Evolutionary conservation across 2,888 invertebrate species (phyloP).

Genomic region (Syritta pipiens): DNA sequence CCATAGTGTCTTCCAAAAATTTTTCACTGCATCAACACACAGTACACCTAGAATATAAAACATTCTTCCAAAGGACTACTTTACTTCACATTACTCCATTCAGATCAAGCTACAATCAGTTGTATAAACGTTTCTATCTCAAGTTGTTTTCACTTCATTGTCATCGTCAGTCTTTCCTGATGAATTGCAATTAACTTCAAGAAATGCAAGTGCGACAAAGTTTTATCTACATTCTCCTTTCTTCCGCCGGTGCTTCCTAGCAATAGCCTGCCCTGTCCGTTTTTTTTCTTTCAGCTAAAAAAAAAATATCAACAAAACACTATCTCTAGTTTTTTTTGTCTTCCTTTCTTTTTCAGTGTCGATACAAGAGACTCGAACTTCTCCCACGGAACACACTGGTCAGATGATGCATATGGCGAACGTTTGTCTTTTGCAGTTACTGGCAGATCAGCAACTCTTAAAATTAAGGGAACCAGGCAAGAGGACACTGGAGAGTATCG

Average conservation of each 20-base stretch:
- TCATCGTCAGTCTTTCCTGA: slow-evolving; percentile 59
- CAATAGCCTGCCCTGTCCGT: neutral
- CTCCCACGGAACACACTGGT: slow-evolving; percentile 81
- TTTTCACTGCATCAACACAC: neutral
- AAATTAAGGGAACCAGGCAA: slow-evolving; percentile 86
- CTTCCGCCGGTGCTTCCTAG: neutral
- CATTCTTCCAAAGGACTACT: neutral
- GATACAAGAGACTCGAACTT: slow-evolving; percentile 81
- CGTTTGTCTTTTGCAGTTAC: slow-evolving; percentile 88
- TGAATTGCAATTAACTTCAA: slow-evolving; percentile 71
- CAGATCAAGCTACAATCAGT: neutral
- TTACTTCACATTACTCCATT: neutral
- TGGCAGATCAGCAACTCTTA: slow-evolving; percentile 87
- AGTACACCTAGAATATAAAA: neutral
- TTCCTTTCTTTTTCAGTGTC: slow-evolving; percentile 77
- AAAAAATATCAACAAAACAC: slow-evolving; percentile 32
- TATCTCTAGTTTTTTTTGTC: slow-evolving; percentile 17
- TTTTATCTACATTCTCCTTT: slow-evolving; percentile 43
- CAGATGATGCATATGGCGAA: slow-evolving; percentile 82
- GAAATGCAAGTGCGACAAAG: slow-evolving; percentile 49
- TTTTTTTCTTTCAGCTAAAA: slow-evolving; percentile 37
- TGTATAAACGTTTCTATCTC: slow-evolving; percentile 41
- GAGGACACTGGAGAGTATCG: slow-evolving; percentile 91
- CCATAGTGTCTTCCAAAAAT: neutral
- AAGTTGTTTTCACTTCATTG: slow-evolving; percentile 53